phyloP scores from a whole-genome alignment of 2,113 vertebrate species.

The Rhabdomys dilectus region DNA sequence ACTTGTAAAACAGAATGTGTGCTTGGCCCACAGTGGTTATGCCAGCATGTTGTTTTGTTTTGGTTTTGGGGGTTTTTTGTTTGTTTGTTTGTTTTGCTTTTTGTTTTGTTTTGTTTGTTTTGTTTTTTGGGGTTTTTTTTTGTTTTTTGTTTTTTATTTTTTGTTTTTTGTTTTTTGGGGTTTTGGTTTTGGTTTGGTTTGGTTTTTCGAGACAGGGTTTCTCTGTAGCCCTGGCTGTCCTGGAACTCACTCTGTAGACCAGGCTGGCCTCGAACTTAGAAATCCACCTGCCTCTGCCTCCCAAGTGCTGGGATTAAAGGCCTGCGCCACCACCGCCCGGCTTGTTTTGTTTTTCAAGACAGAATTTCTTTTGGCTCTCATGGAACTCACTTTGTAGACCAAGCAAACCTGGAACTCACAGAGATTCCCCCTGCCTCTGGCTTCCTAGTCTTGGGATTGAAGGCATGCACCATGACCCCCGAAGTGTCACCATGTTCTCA shows the following conservation, averaged over 20 bases:
- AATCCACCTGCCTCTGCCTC: no score
- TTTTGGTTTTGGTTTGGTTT: no score
- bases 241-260: no score
- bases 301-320: no score
- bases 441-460: background rate
- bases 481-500: background rate
- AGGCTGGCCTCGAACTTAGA: no score
- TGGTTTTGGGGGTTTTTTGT: background rate
- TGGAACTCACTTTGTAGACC: background rate
- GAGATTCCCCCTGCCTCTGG: background rate
- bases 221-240: no score
- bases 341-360: background rate
- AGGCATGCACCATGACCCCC: background rate
- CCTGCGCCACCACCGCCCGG: no score
- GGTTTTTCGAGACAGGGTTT: no score
- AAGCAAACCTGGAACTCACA: background rate
- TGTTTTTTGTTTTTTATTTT: no score
- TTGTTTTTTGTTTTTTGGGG: no score
- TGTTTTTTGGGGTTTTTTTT: no score
- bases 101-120: no score
- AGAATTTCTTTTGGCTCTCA: background rate
- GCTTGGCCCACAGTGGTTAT: background rate
- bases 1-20: background rate
- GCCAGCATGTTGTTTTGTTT: background rate
- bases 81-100: background rate